Evolutionary conservation across 1,140 invertebrate genomes (phyloP).

Genomic region (Polypedilum vanderplanki): DNA sequence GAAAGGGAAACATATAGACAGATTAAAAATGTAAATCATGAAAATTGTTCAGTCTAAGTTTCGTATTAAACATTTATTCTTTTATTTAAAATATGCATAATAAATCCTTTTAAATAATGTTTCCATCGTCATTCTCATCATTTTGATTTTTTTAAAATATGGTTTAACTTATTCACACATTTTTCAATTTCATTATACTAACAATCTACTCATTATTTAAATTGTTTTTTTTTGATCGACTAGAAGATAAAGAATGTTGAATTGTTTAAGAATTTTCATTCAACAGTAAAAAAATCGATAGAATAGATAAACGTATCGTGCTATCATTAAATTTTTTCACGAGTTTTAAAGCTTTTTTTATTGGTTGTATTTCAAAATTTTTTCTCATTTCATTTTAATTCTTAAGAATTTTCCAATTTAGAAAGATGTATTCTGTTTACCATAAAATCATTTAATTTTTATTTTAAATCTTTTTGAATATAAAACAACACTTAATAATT

Average conservation of each 20-base stretch:
- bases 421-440: too few species aligned
- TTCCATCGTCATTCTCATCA: background rate
- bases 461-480: too few species aligned
- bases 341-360: background rate
- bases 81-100: background rate
- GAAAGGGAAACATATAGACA: too few species aligned
- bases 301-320: too few species aligned
- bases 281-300: background rate
- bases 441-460: too few species aligned
- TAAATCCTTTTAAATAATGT: background rate
- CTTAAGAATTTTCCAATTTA: too few species aligned
- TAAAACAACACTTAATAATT: too few species aligned
- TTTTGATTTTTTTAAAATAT: background rate
- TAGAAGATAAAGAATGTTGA: conserved; percentile 3
- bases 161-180: background rate
- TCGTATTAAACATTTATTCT: background rate
- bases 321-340: background rate
- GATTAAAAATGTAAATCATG: too few species aligned
- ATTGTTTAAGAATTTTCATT: background rate
- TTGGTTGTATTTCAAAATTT: too few species aligned
- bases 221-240: conserved; percentile 8
- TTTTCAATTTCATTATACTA: background rate
- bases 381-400: too few species aligned
- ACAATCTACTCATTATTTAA: background rate
- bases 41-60: too few species aligned